Base-by-base conservation (phyloP, 2,888 invertebrate species). In the Athrips mouffetella region DNA sequence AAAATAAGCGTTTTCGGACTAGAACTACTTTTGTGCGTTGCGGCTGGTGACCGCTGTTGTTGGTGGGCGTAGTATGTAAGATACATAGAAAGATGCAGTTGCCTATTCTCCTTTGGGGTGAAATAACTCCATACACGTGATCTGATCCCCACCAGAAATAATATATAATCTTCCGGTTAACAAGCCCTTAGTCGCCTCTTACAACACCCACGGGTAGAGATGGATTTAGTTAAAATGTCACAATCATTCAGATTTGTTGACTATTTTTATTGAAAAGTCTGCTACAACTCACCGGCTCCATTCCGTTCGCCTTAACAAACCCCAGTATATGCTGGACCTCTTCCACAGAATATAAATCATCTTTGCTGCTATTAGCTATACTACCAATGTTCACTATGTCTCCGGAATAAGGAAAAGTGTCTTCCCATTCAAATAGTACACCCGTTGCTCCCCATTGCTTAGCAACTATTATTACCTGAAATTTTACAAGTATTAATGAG, bases 391-490 rank as follows among this genome's bases (percentile, higher is more conserved):
- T 88, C 11, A 81, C 76, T 44, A 96, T 77, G 8, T 90, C 90
- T 40, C 90, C 91, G 4, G 82, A 83, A 73, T 94, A 96, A 0
- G 96, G 96, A 78, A 96, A 97, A 54, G 95, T 95, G 67, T 97
- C 96, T 70, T 97, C 96, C 94, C 96, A 96, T 82, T 96, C 96
- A 33, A 96, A 64, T 8, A 96, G 84, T 15, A 96, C 75, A 1
- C 96, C 96, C 1, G 95, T 96, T 0, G 93, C 94, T 16, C 96
- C 94, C 89, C 94, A 91, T 70, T 90, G 80, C 48, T 81, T 81
- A 3, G 72, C 64, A 21, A 55, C 52, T 3, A 60, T 45, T 1
- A 86, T 52, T 1, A 85, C 69, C 85, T 80, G 13, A 5, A 35
- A 35, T 11, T 10, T 2, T 10, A 35, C 1, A 10, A 18, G 15